Evolutionary conservation across 2,113 vertebrate genomes (phyloP).

Genomic region (Abramis brama): DNA sequence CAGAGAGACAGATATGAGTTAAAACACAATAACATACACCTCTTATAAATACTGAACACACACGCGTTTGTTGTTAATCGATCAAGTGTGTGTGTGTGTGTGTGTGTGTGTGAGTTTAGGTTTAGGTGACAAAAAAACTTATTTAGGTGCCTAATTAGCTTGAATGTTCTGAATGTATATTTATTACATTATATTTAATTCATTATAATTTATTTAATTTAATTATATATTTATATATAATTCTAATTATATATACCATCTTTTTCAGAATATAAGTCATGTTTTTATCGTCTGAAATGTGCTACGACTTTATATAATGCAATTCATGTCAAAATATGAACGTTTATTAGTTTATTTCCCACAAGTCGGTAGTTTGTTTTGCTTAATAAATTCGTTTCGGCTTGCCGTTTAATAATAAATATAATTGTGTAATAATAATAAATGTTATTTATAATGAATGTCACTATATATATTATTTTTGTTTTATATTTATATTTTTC

Average conservation of each 20-base stretch:
- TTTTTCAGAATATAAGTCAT: neutral
- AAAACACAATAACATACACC: conserved; percentile 77
- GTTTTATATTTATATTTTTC: too few species aligned
- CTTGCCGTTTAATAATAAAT: too few species aligned
- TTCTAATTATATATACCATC: conserved; percentile 56
- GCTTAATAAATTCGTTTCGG: too few species aligned
- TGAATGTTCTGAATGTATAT: neutral
- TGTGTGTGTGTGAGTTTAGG: neutral
- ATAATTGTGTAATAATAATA: too few species aligned
- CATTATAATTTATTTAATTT: too few species aligned
- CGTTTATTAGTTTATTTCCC: too few species aligned
- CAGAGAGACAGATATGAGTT: conserved; percentile 72
- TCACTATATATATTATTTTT: too few species aligned
- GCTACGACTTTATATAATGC: neutral
- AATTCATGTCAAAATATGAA: neutral
- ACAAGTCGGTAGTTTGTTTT: too few species aligned
- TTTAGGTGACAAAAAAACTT: neutral
- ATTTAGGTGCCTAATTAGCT: neutral
- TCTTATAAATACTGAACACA: conserved; percentile 30
- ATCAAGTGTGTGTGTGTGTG: conserved; percentile 38
- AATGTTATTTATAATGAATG: too few species aligned
- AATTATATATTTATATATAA: conserved; percentile 24
- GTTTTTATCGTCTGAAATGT: neutral
- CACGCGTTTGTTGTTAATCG: conserved; percentile 78
- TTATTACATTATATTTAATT: too few species aligned